phyloP scores from a whole-genome alignment of 2,113 vertebrate species.

The Hippocampus guttulatus region DNA sequence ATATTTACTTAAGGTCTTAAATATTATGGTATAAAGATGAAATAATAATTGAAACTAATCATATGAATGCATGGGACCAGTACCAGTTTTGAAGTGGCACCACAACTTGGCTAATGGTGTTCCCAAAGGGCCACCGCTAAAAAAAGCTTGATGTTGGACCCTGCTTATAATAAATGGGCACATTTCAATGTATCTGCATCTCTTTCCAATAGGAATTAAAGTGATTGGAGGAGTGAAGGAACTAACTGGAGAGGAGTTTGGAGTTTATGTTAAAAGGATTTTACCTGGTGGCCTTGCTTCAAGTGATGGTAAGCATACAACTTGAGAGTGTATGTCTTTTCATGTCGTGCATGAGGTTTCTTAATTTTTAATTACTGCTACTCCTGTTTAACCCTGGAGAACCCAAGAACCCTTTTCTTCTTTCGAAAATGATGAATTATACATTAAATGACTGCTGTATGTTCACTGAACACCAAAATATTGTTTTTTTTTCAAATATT shows the following conservation, averaged over 20 bases:
- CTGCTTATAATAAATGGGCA: background rate
- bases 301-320: slow-evolving; percentile 69
- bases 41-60: no score
- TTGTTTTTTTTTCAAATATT: no score
- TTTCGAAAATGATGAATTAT: no score
- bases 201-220: slow-evolving; percentile 77
- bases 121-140: background rate
- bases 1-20: no score
- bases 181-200: background rate
- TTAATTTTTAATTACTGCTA: background rate
- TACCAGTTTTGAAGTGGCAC: no score
- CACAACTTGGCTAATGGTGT: background rate
- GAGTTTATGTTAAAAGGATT: slow-evolving; percentile 88
- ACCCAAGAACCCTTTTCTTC: no score
- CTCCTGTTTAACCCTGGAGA: background rate
- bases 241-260: slow-evolving; percentile 81
- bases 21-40: no score
- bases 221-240: slow-evolving; percentile 88
- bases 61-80: no score
- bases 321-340: background rate
- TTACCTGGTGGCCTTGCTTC: slow-evolving; percentile 84
- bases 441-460: no score
- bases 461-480: no score
- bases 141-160: no score
- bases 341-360: background rate